These are phyloP conservation scores for Oriolus oriolus DNA, from an alignment of 2,113 vertebrate species.

Conservation along the genomic window DNA sequence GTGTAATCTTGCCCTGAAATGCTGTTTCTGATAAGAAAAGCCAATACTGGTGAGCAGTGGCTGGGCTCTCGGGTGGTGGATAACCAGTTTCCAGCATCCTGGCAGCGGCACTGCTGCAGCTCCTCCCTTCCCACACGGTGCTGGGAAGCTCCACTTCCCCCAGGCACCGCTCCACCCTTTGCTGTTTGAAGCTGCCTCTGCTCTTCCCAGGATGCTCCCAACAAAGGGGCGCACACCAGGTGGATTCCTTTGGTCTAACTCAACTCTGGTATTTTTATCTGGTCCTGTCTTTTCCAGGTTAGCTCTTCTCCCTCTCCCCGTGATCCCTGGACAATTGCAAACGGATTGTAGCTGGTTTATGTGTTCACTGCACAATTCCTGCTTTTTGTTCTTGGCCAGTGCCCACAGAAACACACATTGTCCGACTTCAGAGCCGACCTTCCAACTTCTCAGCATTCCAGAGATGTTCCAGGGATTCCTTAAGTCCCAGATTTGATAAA, in stretches of 20 bases:
- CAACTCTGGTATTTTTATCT: neutral
- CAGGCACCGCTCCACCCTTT: neutral
- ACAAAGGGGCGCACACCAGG: neutral
- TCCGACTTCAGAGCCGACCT: neutral
- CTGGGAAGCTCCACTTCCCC: neutral
- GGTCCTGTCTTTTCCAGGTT: neutral
- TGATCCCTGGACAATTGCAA: neutral
- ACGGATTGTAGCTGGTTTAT: neutral
- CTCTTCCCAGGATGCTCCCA: neutral
- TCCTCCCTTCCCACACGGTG: neutral
- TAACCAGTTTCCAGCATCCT: neutral
- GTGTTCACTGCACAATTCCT: neutral
- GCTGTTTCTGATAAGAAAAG: neutral
- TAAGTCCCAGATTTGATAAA: neutral
- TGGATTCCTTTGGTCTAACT: neutral
- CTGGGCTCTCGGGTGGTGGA: neutral
- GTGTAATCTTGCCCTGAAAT: neutral
- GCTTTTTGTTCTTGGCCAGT: neutral
- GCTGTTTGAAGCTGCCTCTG: neutral
- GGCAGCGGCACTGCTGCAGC: neutral
- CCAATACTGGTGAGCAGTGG: neutral
- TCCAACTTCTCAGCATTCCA: neutral
- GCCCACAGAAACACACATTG: neutral
- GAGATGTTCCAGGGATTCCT: neutral
- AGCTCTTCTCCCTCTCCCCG: neutral